Percentiles rank a stretch among this genome's conserved stretches.
These are phyloP conservation scores for Cheirogaleus medius DNA, from an alignment of 2,113 vertebrate genomes.

Conservation along the genomic window DNA sequence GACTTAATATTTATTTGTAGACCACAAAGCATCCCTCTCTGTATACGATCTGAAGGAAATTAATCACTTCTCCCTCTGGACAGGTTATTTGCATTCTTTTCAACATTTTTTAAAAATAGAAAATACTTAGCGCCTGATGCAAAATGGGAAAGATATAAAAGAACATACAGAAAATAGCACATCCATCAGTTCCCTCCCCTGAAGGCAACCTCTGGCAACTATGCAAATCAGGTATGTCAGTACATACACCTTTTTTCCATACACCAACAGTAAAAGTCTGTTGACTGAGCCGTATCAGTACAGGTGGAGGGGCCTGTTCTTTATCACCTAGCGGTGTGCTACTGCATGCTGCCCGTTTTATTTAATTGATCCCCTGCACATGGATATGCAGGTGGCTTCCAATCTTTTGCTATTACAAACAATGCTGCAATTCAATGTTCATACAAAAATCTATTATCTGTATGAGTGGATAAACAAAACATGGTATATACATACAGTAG, in stretches of 20 bases:
- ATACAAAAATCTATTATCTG: not conserved
- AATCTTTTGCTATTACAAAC: not conserved
- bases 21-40: not conserved
- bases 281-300: not conserved
- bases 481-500: not conserved
- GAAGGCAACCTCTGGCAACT: not conserved
- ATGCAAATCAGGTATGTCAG: not conserved
- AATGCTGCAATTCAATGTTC: not conserved
- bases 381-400: not conserved
- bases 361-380: not conserved
- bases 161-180: not conserved
- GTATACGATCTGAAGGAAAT: not conserved
- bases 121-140: not conserved
- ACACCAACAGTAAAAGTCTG: not conserved
- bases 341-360: not conserved
- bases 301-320: not conserved
- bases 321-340: not conserved
- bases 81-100: not conserved
- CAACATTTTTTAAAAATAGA: not conserved
- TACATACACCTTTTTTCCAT: not conserved
- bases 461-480: not conserved
- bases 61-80: not conserved
- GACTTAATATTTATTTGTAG: not conserved
- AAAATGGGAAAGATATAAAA: not conserved
- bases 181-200: not conserved